phyloP scores from a whole-genome alignment of 2,113 vertebrate genomes.

The Athene noctua region DNA sequence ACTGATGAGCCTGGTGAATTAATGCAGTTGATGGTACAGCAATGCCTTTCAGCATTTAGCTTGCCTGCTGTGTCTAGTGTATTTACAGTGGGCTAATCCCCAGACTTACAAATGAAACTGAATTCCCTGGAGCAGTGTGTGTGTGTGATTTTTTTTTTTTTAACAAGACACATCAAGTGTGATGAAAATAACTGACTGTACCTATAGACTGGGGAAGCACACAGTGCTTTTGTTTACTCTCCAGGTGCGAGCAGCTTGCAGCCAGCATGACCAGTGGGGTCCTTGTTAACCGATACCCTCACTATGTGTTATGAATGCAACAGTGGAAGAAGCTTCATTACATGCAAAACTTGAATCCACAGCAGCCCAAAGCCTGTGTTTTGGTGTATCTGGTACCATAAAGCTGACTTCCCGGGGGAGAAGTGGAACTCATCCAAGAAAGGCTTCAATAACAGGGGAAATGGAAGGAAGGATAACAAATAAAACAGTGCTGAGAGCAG shows the following conservation, averaged over 20 bases:
- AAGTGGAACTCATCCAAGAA: conserved; percentile 11
- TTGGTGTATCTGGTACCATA: background rate
- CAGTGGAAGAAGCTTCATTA: background rate
- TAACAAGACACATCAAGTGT: background rate
- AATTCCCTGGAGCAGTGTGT: background rate
- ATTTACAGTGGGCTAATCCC: conserved; percentile 4
- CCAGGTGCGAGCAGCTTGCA: background rate
- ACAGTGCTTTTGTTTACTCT: background rate
- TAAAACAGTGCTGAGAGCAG: background rate
- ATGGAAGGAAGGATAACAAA: conserved; percentile 5
- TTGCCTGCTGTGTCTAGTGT: background rate
- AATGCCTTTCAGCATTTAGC: background rate
- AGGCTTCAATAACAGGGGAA: background rate
- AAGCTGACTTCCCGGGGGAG: background rate
- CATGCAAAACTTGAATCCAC: background rate
- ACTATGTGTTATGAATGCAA: background rate
- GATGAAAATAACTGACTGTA: background rate
- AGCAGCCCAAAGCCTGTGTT: background rate
- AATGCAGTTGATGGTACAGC: background rate
- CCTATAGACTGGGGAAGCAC: background rate
- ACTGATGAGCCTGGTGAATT: conserved; percentile 8
- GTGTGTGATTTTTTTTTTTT: background rate
- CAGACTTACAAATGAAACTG: background rate
- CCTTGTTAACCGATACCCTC: background rate
- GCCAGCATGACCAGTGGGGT: background rate